Evolutionary conservation across 1,140 invertebrate genomes (phyloP).

Genomic region (Mylabris phalerata): DNA sequence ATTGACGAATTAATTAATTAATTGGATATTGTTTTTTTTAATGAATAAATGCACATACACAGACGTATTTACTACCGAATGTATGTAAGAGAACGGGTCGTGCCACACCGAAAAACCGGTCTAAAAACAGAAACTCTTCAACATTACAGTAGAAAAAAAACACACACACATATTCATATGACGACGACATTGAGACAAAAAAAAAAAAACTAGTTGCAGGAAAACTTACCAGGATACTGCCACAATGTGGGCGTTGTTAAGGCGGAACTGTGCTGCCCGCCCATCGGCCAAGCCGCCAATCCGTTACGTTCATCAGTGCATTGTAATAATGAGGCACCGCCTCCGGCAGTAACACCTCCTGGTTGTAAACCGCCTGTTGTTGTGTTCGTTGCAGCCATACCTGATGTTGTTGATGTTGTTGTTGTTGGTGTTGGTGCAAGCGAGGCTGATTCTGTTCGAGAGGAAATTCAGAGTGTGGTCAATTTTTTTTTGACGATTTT

Average conservation of each 20-base stretch:
- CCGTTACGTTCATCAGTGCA: constrained; percentile 46
- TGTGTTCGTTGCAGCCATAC: constrained; percentile 41
- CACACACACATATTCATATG: constrained; percentile 4
- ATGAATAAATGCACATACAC: too few species aligned
- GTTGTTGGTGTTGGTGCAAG: too few species aligned
- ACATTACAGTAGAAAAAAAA: constrained; percentile 14
- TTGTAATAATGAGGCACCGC: constrained; percentile 46
- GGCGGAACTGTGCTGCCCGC: constrained; percentile 43
- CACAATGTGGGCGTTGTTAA: constrained; percentile 56
- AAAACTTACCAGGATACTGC: constrained; percentile 63
- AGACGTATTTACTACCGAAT: too few species aligned
- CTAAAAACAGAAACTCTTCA: constrained; percentile 29
- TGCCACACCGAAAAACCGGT: constrained; percentile 32
- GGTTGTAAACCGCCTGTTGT: constrained; percentile 42
- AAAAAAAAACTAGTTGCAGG: neutral
- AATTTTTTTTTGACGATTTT: too few species aligned
- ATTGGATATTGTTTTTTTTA: too few species aligned
- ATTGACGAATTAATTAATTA: too few species aligned
- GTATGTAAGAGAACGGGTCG: neutral
- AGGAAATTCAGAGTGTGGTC: too few species aligned
- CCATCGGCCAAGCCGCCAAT: constrained; percentile 45
- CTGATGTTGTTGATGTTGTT: neutral
- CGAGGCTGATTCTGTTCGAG: too few species aligned
- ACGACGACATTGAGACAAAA: neutral
- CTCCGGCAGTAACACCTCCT: constrained; percentile 44